Base-by-base conservation (phyloP, 2,888 invertebrate genomes). In the Protophormia terraenovae region DNA sequence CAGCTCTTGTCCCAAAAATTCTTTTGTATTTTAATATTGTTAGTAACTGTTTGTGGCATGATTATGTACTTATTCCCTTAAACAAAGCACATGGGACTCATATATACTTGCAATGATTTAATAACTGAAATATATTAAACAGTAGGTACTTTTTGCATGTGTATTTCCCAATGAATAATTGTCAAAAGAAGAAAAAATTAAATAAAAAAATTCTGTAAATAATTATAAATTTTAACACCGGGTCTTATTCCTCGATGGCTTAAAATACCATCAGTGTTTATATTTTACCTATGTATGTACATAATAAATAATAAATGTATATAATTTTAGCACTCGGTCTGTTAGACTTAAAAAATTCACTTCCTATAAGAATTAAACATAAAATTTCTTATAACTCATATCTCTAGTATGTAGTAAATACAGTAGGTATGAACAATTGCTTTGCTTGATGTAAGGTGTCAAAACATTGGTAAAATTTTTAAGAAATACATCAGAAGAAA, bases 401-500 rank as follows among this genome's bases (percentile, higher is more conserved):
- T n/a, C n/a, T n/a, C n/a, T n/a, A n/a, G n/a, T n/a, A n/a, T n/a
- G n/a, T n/a, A n/a, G n/a, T n/a, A n/a, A n/a, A n/a, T n/a, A 53
- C 19, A 50, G 22, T 50, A 50, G 3, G 0, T 19, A 19, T 14
- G 22, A 10, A 55, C 12, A 7, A 55, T 19, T 14, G 10, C 16
- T 8, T 27, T n/a, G n/a, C n/a, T 53, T 8, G 19, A 6, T 69
- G 69, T 69, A 60, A 50, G 24, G 60, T 60, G 14, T 14, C 24
- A 47, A 22, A 27, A 19, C 10, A 35, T 24, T 58, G 45, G 24
- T 16, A 22, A 22, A 67, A n/a, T 60, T 45, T 55, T 66, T 35
- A 38, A 55, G 41, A 53, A 71, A 58, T 32, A 73, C 60, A 72
- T 76, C 67, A 73, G 47, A 69, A 85, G 81, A 38, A 75, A 75